phyloP scores from a whole-genome alignment of 1,140 invertebrate genomes.

The Euglossa dilemma region DNA sequence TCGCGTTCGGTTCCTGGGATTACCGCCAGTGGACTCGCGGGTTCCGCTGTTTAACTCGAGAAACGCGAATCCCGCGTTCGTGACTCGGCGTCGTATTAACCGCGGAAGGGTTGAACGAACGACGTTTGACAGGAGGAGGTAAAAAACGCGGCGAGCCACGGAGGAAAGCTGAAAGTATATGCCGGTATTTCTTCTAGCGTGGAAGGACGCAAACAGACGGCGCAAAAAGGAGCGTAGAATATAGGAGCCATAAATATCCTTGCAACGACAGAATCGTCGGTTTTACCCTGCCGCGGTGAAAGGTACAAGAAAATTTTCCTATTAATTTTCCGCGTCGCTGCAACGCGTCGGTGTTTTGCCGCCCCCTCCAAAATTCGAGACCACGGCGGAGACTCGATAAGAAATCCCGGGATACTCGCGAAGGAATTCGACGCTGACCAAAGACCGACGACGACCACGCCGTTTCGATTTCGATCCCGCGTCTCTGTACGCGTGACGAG shows the following conservation, averaged over 20 bases:
- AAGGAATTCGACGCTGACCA: not conserved
- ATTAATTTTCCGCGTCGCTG: constrained; percentile 22
- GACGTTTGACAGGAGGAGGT: constrained; percentile 27
- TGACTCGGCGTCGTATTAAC: constrained; percentile 62
- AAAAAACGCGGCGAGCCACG: not conserved
- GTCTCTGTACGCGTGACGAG: not conserved
- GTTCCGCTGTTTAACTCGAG: not conserved
- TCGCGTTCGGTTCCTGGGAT: not conserved
- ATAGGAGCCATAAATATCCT: constrained; percentile 12
- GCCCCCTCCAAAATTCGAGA: not conserved
- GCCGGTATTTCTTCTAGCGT: not conserved
- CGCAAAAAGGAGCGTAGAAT: constrained; percentile 19
- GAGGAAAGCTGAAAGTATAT: constrained; percentile 33
- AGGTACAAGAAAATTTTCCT: constrained; percentile 1
- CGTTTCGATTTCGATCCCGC: not conserved
- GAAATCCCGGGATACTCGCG: not conserved
- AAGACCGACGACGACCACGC: too few species aligned
- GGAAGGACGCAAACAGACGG: not conserved
- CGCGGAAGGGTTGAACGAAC: not conserved
- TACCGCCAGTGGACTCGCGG: too few species aligned
- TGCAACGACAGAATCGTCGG: not conserved
- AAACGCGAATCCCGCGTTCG: constrained; percentile 68
- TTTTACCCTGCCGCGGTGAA: not conserved
- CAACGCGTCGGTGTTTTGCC: not conserved
- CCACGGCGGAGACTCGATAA: not conserved